Base-by-base conservation (phyloP, 1,140 invertebrate species). In the Drosophila cardini region DNA sequence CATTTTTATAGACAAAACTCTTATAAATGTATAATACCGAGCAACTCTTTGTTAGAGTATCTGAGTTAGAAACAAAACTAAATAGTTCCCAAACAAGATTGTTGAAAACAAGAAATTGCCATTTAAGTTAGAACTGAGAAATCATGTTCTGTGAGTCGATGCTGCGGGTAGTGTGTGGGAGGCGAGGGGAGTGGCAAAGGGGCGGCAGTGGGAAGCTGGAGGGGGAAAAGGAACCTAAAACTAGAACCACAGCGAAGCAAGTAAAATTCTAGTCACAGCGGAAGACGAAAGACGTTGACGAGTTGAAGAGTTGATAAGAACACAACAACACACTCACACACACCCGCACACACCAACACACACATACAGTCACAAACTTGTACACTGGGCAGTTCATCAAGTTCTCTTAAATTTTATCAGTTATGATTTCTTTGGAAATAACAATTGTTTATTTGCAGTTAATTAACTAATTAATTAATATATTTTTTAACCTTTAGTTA, bases 31-130 rank as follows among this genome's bases (percentile, higher is more conserved):
- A n/a, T n/a, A n/a, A n/a, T n/a, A n/a, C n/a, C 13, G 15, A 13
- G 2, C 30, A 26, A 30, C 48, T 5, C 15, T 38, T 8, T 8
- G 30, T 11, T 10, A 68, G 45, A n/a, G 43, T 60, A 64, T 55
- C 1, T 11, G 21, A 0, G 5, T 4, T 26, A 26, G 21, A 56
- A 36, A 55, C n/a, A 38, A 38, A 6, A 67, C 36, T 15, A 68
- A 46, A 34, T 45, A 70, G 70, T 71, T 70, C 40, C 42, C 32
- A 73, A 74, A 69, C 64, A 32, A 56, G 70, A 77, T 68, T 65
- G 55, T 65, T 67, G 70, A 74, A 52, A 75, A 78, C 78, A 78
- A 78, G 75, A 80, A 78, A 80, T 74, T 70, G 56, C 78, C 78
- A 80, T 80, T 80, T 80, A 72, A 67, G 72, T 74, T 53, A 69